Base-by-base conservation (phyloP, 2,888 invertebrate species). In the Tetramorium bicarinatum region DNA sequence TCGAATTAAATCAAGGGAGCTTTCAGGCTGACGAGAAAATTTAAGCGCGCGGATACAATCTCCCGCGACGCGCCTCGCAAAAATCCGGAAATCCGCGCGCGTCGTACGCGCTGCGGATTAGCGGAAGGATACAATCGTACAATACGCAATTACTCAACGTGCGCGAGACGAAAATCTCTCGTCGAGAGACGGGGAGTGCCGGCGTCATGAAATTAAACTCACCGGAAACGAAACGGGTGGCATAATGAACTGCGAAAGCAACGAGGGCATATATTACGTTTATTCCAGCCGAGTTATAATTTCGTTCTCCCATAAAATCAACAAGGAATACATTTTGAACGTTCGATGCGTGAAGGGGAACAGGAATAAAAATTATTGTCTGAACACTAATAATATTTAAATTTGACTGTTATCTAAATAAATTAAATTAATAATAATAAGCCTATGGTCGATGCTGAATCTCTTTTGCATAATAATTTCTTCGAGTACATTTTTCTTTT, bases 1-100 rank as follows among this genome's bases (percentile, higher is more conserved):
- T 62, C 66, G 84, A 79, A 81, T 84, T 62, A 81, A 82, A 84
- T 81, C 74, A 47, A 77, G 77, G 29, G 41, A 38, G 77, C 77
- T 77, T 77, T 77, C 77, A 67, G 25, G 66, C 77, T 67, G 66
- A 77, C 66, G 76, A 54, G 77, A 41, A 77, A 77, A 77, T 77
- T 77, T 77, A 77, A 77, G 66, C 77, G 41, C 54, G 49, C 18
- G 54, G 44, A 66, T 77, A 67, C 54, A 77, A 77, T 77, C 54
- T 56, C 76, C 1, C 34, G 66, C 67, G n/a, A 41, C 9, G 64
- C 9, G 64, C 38, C 25, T 64, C 41, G 66, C 66, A 77, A 77
- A 77, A 77, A 77, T 77, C 64, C 41, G 66, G 29, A 66, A 67
- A 66, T 62, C 3, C 38, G 38, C 38, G 54, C n/a, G 66, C 52